Evolutionary conservation across 2,113 vertebrate genomes (phyloP).

Genomic region (Conger conger): DNA sequence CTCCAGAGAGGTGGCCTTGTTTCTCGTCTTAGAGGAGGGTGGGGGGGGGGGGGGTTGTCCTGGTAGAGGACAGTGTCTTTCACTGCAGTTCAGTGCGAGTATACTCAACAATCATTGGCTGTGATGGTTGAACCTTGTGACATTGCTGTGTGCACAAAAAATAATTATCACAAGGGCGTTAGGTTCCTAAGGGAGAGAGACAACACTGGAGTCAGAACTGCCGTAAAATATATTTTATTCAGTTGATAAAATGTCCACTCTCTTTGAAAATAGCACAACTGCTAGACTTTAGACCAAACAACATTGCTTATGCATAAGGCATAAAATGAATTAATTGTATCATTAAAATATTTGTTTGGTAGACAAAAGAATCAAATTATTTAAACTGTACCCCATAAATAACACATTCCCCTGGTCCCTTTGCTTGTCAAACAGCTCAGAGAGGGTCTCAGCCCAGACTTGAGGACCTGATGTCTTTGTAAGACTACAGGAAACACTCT

Average conservation of each 20-base stretch:
- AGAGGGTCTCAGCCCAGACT: constrained; percentile 13
- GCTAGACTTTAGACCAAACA: constrained; percentile 38
- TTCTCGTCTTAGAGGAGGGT: no score
- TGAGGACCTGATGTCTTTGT: constrained; percentile 17
- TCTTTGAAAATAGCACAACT: constrained; percentile 54
- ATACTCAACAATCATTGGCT: background rate
- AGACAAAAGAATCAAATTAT: constrained; percentile 7
- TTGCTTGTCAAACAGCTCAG: background rate
- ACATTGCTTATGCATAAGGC: constrained; percentile 48
- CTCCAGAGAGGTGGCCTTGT: no score
- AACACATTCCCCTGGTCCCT: constrained; percentile 7
- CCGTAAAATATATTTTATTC: constrained; percentile 72
- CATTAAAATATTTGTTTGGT: constrained; percentile 40
- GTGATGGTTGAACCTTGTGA: background rate
- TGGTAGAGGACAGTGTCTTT: no score
- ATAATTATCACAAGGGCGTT: background rate
- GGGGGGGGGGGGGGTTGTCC: no score
- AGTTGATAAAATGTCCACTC: constrained; percentile 51
- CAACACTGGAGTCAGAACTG: constrained; percentile 24
- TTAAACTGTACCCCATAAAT: constrained; percentile 1
- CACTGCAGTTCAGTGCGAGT: background rate
- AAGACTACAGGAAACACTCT: constrained; percentile 31
- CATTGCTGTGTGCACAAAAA: background rate
- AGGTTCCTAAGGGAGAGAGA: constrained; percentile 3
- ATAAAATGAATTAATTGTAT: constrained; percentile 34